These are phyloP conservation scores for Morus bassanus DNA, from an alignment of 2,797 vertebrate species.

Conservation along the genomic window DNA sequence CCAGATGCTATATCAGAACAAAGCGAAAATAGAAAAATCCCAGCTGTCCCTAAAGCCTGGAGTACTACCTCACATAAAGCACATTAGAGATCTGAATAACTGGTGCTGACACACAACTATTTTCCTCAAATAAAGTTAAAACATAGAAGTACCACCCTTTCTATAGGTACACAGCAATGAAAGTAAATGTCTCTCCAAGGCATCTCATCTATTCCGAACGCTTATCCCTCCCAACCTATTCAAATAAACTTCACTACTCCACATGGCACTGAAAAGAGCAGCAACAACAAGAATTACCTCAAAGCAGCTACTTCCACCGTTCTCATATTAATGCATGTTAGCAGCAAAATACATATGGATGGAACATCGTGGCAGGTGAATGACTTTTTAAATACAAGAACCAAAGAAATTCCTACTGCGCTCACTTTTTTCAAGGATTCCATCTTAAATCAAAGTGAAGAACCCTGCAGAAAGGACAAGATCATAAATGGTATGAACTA, in stretches of 20 bases:
- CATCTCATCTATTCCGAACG: background rate
- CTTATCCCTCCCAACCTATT: background rate
- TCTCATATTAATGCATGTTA: background rate
- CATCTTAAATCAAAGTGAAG: background rate
- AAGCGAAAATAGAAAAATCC: background rate
- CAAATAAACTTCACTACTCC: background rate
- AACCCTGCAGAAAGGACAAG: background rate
- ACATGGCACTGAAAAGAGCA: background rate
- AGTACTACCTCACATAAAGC: background rate
- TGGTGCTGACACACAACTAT: background rate
- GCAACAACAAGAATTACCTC: background rate
- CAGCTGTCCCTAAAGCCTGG: background rate
- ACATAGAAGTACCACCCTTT: background rate
- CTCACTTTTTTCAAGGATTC: background rate
- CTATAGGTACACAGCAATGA: background rate
- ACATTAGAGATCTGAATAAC: background rate
- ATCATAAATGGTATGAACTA: fast-evolving
- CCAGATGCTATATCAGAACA: background rate
- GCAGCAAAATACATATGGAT: background rate
- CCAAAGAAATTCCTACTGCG: background rate
- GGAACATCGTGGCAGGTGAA: background rate
- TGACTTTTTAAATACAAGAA: background rate
- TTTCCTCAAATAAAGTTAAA: background rate
- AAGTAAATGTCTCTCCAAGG: background rate
- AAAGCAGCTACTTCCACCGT: background rate